Evolutionary conservation across 1,140 invertebrate species (phyloP).

Genomic region (Saccostrea cuccullata): DNA sequence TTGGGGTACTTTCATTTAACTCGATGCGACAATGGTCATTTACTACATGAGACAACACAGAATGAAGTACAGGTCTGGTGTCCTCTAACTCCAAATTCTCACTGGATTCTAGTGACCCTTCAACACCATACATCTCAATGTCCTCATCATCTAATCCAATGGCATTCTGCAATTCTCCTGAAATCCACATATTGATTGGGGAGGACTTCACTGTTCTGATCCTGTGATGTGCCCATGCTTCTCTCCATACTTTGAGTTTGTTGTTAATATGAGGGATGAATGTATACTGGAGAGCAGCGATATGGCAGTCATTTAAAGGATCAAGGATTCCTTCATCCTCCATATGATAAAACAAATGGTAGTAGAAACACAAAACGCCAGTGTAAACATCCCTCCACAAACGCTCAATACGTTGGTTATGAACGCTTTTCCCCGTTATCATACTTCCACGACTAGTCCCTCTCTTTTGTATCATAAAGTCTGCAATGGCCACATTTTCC

Average conservation of each 20-base stretch:
- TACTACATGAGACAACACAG: constrained; percentile 7
- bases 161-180: constrained; percentile 54
- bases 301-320: constrained; percentile 46
- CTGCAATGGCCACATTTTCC: constrained; percentile 58
- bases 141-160: constrained; percentile 25
- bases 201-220: constrained; percentile 53
- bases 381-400: constrained; percentile 48
- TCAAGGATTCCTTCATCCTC: constrained; percentile 55
- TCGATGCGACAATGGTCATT: background rate
- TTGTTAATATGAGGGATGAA: constrained; percentile 52
- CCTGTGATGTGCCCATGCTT: constrained; percentile 54
- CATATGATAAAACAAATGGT: constrained; percentile 49
- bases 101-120: constrained; percentile 13
- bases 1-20: background rate
- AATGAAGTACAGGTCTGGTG: background rate
- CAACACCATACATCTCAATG: constrained; percentile 22
- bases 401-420: constrained; percentile 53
- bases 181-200: constrained; percentile 38
- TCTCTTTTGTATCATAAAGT: constrained; percentile 53
- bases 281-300: constrained; percentile 45
- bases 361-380: constrained; percentile 44
- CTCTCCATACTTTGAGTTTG: constrained; percentile 47
- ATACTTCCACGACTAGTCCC: constrained; percentile 49
- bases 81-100: background rate
- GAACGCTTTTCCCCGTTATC: constrained; percentile 54